A percentile compares a stretch with the other conserved stretches of the same genome.
Evolutionary conservation across 2,113 vertebrate genomes (phyloP).

Genomic region (Mastomys coucha): DNA sequence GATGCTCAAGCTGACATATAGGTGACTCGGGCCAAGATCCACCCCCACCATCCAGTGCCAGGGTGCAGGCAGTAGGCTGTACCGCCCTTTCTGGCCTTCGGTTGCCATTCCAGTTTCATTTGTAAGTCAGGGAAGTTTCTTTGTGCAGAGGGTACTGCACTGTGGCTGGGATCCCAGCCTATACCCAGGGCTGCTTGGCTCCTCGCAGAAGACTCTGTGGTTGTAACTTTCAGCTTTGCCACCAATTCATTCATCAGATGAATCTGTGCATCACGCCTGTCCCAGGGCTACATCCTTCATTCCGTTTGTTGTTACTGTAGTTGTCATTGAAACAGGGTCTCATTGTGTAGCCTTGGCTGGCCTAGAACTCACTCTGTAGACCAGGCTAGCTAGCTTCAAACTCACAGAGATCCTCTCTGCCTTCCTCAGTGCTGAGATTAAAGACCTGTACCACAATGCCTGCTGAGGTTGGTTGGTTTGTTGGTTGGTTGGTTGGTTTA

Average conservation of each 20-base stretch:
- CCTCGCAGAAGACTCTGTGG: background rate
- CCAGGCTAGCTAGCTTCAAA: background rate
- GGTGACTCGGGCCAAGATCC: background rate
- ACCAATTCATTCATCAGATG: background rate
- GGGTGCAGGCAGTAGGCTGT: background rate
- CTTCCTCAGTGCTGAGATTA: too few relatives aligned
- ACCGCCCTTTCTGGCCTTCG: background rate
- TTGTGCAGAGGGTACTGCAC: background rate
- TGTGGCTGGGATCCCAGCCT: too few relatives aligned
- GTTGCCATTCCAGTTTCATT: background rate
- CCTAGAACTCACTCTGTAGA: background rate
- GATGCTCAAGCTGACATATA: too few relatives aligned
- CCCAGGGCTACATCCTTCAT: background rate
- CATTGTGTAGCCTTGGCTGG: background rate
- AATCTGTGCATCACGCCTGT: fast-evolving
- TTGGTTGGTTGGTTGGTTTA: too few relatives aligned
- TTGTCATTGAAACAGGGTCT: background rate
- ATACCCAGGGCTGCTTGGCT: background rate
- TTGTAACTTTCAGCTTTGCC: background rate
- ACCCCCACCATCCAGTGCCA: background rate
- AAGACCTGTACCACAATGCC: background rate
- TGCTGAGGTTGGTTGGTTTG: too few relatives aligned
- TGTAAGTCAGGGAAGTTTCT: background rate
- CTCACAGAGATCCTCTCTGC: background rate
- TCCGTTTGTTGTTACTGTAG: background rate